Conservation (phyloP, 2,888 invertebrate genomes). For the Lamellibrachia satsuma region DNA sequence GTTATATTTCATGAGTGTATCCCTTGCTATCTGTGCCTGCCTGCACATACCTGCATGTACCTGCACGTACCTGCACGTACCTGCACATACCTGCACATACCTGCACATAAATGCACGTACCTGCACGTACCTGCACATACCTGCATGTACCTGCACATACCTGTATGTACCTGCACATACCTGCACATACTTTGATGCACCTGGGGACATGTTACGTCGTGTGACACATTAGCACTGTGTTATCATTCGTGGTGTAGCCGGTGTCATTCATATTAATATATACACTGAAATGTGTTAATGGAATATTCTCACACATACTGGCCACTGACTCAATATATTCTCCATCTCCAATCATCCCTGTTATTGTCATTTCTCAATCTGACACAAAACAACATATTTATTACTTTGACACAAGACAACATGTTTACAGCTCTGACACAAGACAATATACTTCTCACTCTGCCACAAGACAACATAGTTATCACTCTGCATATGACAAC, state of each 20-base stretch:
- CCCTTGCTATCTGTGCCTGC: background rate
- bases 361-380: background rate
- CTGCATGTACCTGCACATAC: background rate
- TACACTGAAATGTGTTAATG: background rate
- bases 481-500: too few relatives aligned
- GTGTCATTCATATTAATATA: background rate
- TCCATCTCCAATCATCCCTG: background rate
- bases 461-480: background rate
- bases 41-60: background rate
- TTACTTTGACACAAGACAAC: background rate
- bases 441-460: background rate
- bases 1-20: background rate
- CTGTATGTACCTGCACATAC: too few relatives aligned
- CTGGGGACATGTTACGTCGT: background rate
- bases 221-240: background rate
- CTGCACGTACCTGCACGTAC: background rate
- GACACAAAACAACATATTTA: background rate
- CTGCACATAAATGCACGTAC: background rate
- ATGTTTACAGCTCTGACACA: background rate
- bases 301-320: background rate
- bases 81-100: background rate
- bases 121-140: background rate
- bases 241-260: background rate
- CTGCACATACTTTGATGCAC: background rate
- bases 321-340: background rate